These are phyloP conservation scores for Polymixis lichenea DNA, from an alignment of 2,888 invertebrate genomes.

Conservation along the genomic window DNA sequence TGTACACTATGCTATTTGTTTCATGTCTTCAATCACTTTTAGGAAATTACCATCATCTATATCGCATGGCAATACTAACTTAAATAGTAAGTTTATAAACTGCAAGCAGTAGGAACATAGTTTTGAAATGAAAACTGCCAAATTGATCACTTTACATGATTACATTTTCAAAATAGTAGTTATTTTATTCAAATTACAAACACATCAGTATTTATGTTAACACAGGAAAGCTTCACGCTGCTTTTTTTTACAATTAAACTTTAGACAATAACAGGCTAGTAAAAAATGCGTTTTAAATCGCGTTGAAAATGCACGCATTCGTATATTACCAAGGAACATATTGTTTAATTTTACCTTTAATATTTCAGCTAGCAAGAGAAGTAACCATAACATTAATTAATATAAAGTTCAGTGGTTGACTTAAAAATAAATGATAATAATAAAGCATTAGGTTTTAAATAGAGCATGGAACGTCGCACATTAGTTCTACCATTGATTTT, in stretches of 20 bases:
- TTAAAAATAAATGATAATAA: constrained; percentile 24
- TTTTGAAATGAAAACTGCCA: constrained; percentile 44
- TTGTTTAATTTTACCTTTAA: not conserved
- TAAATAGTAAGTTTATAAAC: not conserved
- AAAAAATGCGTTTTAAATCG: not conserved
- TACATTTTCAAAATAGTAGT: constrained; percentile 19
- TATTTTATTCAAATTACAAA: constrained; percentile 9
- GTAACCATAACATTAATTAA: not conserved
- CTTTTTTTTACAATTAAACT: constrained; percentile 7
- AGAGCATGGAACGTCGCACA: constrained; percentile 39
- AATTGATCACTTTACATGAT: constrained; percentile 38
- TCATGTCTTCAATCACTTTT: constrained; percentile 13
- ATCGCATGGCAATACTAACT: constrained; percentile 19
- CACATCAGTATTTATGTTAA: not conserved
- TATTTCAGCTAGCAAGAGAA: constrained; percentile 3
- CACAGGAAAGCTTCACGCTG: constrained; percentile 1
- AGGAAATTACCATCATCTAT: not conserved
- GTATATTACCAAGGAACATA: not conserved
- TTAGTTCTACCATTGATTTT: constrained; percentile 60
- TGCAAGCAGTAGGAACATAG: constrained; percentile 23
- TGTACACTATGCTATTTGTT: not conserved
- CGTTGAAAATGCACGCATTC: constrained; percentile 2
- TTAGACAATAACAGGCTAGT: constrained; percentile 35
- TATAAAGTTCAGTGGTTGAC: not conserved
- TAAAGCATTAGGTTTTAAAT: constrained; percentile 20